Evolutionary conservation across 2,797 vertebrate species (phyloP), one percentile per base, ranked within the genome.

Genomic region (Heterohyrax brucei): DNA sequence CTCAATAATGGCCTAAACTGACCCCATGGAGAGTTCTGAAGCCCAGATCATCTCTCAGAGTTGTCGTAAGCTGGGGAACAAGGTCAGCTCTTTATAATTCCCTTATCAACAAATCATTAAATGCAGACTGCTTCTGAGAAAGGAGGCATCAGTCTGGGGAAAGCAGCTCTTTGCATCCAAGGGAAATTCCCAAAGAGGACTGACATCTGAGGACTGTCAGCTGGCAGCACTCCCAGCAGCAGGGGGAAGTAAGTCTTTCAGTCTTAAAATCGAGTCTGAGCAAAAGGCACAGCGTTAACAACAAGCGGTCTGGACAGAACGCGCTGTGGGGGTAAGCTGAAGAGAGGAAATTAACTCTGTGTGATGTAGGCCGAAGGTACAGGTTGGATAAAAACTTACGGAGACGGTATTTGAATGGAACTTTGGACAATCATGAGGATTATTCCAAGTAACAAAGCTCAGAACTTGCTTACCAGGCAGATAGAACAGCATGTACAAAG

Each of bases 351-450:
- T 39, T 26, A 53, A 81, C 19, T 76, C 7, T 30, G 24, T 75
- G 48, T 84, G 9, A 96, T 66, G 62, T 30, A 26, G 1, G 1
- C 77, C 81, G 59, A 90, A 89, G 93, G 8, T 81, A 92, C 4
- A 79, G 9, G 28, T 59, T 94, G 62, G n/a, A 5, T 61, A 78
- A 92, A 92, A 80, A 50, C 5, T 39, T 82, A 72, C 0, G 85
- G 30, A 92, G 56, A 56, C 91, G 10, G 24, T 64, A 79, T 91
- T 72, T 90, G 46, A 85, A 78, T 48, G 79, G 33, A 87, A 93
- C 79, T 4, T 77, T 95, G 61, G 83, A 85, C 48, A 70, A 78
- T 73, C 24, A 33, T 85, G 24, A 93, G 33, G n/a, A 88, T 83
- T 85, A 70, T 66, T 68, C 4, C 53, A 88, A 68, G 48, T 50